phyloP scores from a whole-genome alignment of 2,797 vertebrate genomes.

The Channa striata region DNA sequence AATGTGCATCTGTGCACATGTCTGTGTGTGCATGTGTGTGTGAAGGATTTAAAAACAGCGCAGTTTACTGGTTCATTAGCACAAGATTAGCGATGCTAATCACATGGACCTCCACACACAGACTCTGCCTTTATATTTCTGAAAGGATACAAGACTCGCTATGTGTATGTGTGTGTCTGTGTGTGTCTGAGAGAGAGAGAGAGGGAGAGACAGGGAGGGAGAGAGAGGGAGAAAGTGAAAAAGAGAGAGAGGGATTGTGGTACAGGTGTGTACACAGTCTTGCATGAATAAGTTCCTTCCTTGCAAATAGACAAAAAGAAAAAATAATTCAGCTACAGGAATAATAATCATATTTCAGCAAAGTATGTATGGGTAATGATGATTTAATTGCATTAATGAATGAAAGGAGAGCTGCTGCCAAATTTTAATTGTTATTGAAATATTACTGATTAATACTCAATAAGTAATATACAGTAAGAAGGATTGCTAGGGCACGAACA shows the following conservation, averaged over 20 bases:
- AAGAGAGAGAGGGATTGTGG: slow-evolving; percentile 20
- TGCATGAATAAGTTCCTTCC: slow-evolving; percentile 56
- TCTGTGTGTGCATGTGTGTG: slow-evolving; percentile 47
- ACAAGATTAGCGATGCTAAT: slow-evolving; percentile 87
- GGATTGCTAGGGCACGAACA: slow-evolving; percentile 19
- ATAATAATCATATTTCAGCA: slow-evolving; percentile 69
- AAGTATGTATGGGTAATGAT: slow-evolving; percentile 68
- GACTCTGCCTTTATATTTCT: slow-evolving; percentile 76
- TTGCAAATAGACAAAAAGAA: slow-evolving; percentile 29
- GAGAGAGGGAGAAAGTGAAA: neutral
- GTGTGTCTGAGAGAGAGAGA: slow-evolving; percentile 8
- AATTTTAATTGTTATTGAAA: slow-evolving; percentile 5
- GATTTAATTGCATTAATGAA: slow-evolving; percentile 70
- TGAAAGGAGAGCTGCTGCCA: slow-evolving; percentile 52
- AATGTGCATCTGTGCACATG: slow-evolving; percentile 66
- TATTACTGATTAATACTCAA: slow-evolving; percentile 36
- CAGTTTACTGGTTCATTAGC: slow-evolving; percentile 85
- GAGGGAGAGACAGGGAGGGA: neutral
- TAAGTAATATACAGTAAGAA: slow-evolving; percentile 15
- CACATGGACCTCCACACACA: slow-evolving; percentile 81
- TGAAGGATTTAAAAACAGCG: slow-evolving; percentile 76
- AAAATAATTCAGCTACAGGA: slow-evolving; percentile 29
- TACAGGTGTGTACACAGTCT: slow-evolving; percentile 69
- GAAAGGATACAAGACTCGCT: slow-evolving; percentile 61
- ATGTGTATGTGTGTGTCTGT: slow-evolving; percentile 24